phyloP scores from a whole-genome alignment of 2,113 vertebrate genomes.

The Neogobius melanostomus region DNA sequence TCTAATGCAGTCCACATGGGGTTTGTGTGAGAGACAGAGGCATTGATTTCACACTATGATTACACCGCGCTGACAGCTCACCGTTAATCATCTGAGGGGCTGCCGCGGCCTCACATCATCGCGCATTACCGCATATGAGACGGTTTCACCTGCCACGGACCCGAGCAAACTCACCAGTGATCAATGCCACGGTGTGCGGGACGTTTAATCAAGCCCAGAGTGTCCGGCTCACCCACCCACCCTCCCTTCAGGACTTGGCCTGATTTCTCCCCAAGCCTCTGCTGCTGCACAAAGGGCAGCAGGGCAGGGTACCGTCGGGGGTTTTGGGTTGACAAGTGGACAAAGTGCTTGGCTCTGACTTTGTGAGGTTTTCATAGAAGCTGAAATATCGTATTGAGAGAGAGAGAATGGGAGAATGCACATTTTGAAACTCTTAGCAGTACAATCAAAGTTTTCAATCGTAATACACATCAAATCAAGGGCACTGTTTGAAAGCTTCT shows the following conservation, averaged over 20 bases:
- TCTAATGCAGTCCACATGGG: slow-evolving; percentile 14
- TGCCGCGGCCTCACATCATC: slow-evolving; percentile 65
- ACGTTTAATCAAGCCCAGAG: slow-evolving; percentile 19
- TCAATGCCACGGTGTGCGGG: slow-evolving; percentile 65
- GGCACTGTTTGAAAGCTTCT: not conserved
- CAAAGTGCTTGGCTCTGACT: not conserved
- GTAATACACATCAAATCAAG: not conserved
- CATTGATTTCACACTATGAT: slow-evolving; percentile 73
- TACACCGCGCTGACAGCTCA: slow-evolving; percentile 65
- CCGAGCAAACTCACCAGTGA: slow-evolving; percentile 69
- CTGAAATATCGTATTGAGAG: too few species aligned
- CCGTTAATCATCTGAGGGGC: slow-evolving; percentile 66
- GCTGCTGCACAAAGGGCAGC: slow-evolving; percentile 10
- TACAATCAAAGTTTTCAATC: not conserved
- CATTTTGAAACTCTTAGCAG: not conserved
- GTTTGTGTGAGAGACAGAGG: slow-evolving; percentile 16
- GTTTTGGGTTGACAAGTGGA: not conserved
- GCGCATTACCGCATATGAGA: slow-evolving; percentile 57
- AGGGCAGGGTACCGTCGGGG: not conserved
- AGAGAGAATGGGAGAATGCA: not conserved
- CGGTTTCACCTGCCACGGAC: slow-evolving; percentile 68
- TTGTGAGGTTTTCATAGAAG: not conserved
- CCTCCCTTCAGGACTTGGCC: not conserved
- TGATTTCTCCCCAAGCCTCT: slow-evolving; percentile 15
- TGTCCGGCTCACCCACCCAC: not conserved